Base-by-base conservation (phyloP, 2,888 invertebrate genomes). In the Chloroclystis v-ata region DNA sequence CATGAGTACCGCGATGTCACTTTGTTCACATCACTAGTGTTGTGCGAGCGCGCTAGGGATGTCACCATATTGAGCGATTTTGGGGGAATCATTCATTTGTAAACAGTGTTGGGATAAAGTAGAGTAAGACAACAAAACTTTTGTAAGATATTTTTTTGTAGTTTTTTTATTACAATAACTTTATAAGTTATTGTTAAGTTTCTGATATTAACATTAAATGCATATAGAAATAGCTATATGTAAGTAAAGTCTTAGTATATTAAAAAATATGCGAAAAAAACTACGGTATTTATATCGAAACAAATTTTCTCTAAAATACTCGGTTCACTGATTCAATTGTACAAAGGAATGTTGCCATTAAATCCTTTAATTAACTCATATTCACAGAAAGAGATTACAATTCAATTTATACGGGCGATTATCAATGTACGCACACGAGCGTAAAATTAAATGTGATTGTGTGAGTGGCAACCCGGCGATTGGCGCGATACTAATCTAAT, bases 361-460 rank as follows among this genome's bases (percentile, higher is more conserved):
- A 66, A 63, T 60, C 57, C 60, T 64, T 58, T 67, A 67, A 69
- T 67, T 67, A 69, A 67, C 63, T 67, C 57, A 52, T 59, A 52
- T 49, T 51, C 47, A 47, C 37, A 43, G 7, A 59, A 40, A 39
- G 3, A 59, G 52, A 75, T 69, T 61, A 67, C 65, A 54, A 68
- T 74, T 75, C 67, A 72, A 73, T 75, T 71, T 66, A 58, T 65
- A 68, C 62, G 63, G 60, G 62, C 60, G 72, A 69, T 69, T 70
- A 65, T 63, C 62, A 66, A 69, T 65, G 62, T 64, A 67, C 60
- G 67, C 76, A 62, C 85, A 87, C 86, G 82, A 82, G 85, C 86
- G 82, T 70, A 78, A 83, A 87, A 83, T 83, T 75, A 78, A 82
- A 69, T 72, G 63, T 72, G 66, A 82, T 82, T 83, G 80, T 79